Evolutionary conservation across 2,888 invertebrate species (phyloP).

Genomic region (Aquatica leii): DNA sequence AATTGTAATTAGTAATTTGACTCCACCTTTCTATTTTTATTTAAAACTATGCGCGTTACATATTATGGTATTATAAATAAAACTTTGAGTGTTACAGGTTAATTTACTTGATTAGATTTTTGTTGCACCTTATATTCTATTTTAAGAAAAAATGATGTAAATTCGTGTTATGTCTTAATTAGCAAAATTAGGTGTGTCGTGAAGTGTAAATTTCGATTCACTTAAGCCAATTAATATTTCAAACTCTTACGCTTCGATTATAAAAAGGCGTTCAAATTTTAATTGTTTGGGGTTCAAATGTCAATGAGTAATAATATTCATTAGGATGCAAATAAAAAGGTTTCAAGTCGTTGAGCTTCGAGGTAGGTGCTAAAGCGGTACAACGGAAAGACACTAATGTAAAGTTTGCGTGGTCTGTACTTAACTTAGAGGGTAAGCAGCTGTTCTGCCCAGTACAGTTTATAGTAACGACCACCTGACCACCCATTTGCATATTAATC

Average conservation of each 20-base stretch:
- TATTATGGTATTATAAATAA: too few relatives aligned
- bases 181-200: conserved; percentile 8
- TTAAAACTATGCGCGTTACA: too few relatives aligned
- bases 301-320: not conserved
- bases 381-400: conserved; percentile 41
- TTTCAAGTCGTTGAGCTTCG: conserved; percentile 20
- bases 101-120: too few relatives aligned
- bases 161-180: conserved; percentile 14
- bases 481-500: conserved; percentile 49
- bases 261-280: not conserved
- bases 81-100: too few relatives aligned
- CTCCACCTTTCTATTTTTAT: too few relatives aligned
- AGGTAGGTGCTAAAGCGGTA: conserved; percentile 30
- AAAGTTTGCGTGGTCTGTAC: conserved; percentile 44
- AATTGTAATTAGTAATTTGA: too few relatives aligned
- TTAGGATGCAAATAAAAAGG: conserved; percentile 9
- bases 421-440: conserved; percentile 40
- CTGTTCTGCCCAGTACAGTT: conserved; percentile 33
- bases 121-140: conserved; percentile 6
- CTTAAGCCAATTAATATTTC: conserved; percentile 9
- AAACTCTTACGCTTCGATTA: conserved; percentile 1
- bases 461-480: conserved; percentile 35
- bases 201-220: conserved; percentile 8
- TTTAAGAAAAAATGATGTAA: conserved; percentile 4
- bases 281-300: too few relatives aligned